Conservation (phyloP, 2,888 invertebrate species). For the Epinotia bilunana region DNA sequence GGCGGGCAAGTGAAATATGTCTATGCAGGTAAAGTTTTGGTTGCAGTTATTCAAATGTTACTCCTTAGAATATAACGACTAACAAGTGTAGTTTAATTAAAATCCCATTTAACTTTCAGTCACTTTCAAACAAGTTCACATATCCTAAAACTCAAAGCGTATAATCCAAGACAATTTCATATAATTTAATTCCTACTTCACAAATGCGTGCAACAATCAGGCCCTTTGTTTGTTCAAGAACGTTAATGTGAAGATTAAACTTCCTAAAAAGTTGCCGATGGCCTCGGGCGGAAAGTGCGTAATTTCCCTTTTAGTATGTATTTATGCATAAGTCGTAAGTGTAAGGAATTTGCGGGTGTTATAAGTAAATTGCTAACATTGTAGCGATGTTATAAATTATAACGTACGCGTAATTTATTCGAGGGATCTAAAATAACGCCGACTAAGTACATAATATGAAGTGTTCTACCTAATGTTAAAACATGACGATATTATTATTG, state of each 20-base stretch:
- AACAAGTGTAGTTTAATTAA: no score
- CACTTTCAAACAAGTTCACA: no score
- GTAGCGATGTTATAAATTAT: constrained; percentile 13
- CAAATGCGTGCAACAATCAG: not conserved
- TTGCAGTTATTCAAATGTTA: no score
- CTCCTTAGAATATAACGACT: no score
- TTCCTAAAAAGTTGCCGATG: constrained; percentile 10
- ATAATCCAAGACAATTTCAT: not conserved
- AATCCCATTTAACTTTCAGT: no score
- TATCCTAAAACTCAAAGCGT: no score
- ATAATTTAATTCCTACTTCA: not conserved
- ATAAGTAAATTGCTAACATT: constrained; percentile 27
- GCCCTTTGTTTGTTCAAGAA: not conserved
- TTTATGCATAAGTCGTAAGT: constrained; percentile 30
- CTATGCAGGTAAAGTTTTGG: no score
- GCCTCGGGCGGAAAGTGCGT: constrained; percentile 19
- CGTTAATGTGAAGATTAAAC: constrained; percentile 32
- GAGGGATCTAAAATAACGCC: not conserved
- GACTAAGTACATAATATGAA: not conserved
- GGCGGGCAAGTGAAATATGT: no score
- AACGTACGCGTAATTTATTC: not conserved
- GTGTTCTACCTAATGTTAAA: no score
- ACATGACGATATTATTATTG: no score
- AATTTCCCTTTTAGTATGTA: constrained; percentile 35
- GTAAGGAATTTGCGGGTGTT: constrained; percentile 29